These are phyloP conservation scores for Tragelaphus buxtoni DNA, from an alignment of 2,113 vertebrate species.

Conservation along the genomic window DNA sequence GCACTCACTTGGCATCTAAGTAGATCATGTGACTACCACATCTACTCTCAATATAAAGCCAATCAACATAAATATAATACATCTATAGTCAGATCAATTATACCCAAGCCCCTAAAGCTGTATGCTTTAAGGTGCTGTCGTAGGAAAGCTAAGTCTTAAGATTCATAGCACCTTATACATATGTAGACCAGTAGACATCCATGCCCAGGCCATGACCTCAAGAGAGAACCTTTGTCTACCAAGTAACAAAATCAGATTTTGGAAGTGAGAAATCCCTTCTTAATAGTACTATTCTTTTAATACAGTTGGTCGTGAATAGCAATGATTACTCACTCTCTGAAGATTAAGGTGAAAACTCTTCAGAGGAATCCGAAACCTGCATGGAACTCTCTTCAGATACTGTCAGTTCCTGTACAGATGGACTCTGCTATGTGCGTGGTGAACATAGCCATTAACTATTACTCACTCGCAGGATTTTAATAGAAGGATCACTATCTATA, in stretches of 20 bases:
- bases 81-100: slow-evolving; percentile 31
- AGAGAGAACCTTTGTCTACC: background rate
- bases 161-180: background rate
- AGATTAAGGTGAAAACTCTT: background rate
- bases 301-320: background rate
- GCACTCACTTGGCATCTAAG: background rate
- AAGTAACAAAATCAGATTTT: slow-evolving; percentile 29
- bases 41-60: background rate
- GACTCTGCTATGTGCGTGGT: slow-evolving; percentile 53
- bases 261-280: background rate
- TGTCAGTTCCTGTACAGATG: slow-evolving; percentile 63
- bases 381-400: slow-evolving; percentile 36
- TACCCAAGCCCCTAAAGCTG: slow-evolving; percentile 7
- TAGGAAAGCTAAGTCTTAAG: background rate
- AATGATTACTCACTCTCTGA: background rate
- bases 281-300: background rate
- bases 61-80: background rate
- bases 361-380: background rate
- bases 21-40: background rate
- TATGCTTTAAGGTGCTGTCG: background rate
- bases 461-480: slow-evolving; percentile 70
- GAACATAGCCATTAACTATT: slow-evolving; percentile 74
- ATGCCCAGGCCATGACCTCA: background rate
- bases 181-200: background rate
- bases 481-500: slow-evolving; percentile 67